Base-by-base conservation (phyloP, 2,888 invertebrate species). In the Heterodera filipjevi region DNA sequence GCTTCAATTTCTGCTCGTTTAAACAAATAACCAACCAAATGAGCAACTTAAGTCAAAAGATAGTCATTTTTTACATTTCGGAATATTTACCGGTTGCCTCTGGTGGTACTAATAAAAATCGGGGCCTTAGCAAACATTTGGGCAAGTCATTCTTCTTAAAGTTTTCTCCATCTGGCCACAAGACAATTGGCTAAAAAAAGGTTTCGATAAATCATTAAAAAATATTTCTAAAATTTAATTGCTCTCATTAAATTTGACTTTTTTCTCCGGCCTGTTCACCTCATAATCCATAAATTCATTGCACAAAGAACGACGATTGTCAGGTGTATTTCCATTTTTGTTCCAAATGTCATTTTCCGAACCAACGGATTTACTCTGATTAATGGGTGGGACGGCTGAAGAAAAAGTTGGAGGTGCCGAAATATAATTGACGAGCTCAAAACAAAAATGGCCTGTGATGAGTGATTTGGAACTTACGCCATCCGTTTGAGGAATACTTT, bases 1-100 rank as follows among this genome's bases (percentile, higher is more conserved):
- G 75, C 53, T 35, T 75, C 75, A 19, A 66, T 53, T 75, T 75
- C 75, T 64, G 75, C 75, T 35, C 75, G 46, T 64, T 75, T 75
- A n/a, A 59, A 75, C 12, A 75, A 64, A 64, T 75, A 75, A 53
- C 33, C 75, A 22, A 75, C 46, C 32, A 75, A 14, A 75, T 66
- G 68, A 27, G 66, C 75, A 30, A 75, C 75, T 75, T 39, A 39
- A 12, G 39, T 6, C 39, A 39, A 39, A 12, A 39, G n/a, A n/a
- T n/a, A n/a, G n/a, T n/a, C n/a, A n/a, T n/a, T 16, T 46, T 12
- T 16, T 46, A 12, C 46, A 22, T 66, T 16, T 66, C 22, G 16
- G 3, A 46, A 73, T 22, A 27, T n/a, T 66, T 27, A 75, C 75
- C 75, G 10, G 75, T 75, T 16, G 75, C 44, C 46, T 66, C 68